Percentiles rank a stretch among this genome's conserved stretches.
These are phyloP conservation scores for Acrossocheilus fasciatus DNA, from an alignment of 2,797 vertebrate genomes.

Conservation along the genomic window DNA sequence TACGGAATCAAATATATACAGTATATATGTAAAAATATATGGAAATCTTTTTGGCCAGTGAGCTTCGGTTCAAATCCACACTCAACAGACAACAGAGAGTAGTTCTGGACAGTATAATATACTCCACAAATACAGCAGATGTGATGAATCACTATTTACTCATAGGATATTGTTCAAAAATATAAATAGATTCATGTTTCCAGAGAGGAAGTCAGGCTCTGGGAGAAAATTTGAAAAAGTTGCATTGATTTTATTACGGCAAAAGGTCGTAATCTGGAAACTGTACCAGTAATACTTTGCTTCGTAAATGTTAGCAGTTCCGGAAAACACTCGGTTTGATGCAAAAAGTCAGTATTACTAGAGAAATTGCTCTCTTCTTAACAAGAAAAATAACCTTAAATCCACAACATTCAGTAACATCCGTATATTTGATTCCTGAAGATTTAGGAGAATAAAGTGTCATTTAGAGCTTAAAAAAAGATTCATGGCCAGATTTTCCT, in stretches of 20 bases:
- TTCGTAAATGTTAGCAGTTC: background rate
- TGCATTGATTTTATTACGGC: background rate
- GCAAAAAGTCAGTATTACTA: background rate
- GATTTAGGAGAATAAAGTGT: background rate
- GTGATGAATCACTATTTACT: background rate
- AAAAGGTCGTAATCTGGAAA: background rate
- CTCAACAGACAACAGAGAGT: background rate
- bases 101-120: background rate
- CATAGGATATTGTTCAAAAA: background rate
- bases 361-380: background rate
- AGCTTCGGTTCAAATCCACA: background rate
- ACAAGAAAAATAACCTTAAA: background rate
- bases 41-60: conserved; percentile 4
- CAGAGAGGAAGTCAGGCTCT: background rate
- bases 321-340: background rate
- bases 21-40: conserved; percentile 18
- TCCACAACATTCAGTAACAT: conserved; percentile 13
- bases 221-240: background rate
- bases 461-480: background rate
- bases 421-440: background rate
- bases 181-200: background rate
- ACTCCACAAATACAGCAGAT: conserved; percentile 32
- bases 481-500: background rate
- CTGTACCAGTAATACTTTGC: background rate
- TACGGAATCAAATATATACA: conserved; percentile 8